Evolutionary conservation across 2,113 vertebrate species (phyloP).

Genomic region (Sander vitreus): DNA sequence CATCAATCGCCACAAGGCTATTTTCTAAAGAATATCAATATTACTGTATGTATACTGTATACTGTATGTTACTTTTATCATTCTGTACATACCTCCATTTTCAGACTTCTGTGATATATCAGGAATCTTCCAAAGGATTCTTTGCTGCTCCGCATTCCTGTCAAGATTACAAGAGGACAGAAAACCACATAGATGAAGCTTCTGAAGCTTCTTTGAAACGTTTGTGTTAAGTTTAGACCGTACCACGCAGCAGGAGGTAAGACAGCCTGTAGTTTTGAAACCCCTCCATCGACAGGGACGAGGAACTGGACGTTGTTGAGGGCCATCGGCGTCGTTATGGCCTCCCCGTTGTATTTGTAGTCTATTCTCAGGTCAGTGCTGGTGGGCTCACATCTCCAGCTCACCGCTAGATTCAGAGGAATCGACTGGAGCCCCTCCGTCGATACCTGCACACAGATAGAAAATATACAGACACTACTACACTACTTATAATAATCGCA

Average conservation of each 20-base stretch:
- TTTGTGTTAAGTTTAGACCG: background rate
- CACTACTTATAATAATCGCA: too few relatives aligned
- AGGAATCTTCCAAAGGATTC: slow-evolving; percentile 98
- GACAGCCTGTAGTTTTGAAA: slow-evolving; percentile 95
- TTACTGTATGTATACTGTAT: background rate
- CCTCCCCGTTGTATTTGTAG: slow-evolving; percentile 97
- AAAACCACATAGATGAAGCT: background rate
- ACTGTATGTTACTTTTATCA: background rate
- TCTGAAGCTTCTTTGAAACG: background rate
- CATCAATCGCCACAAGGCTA: background rate
- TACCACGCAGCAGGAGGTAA: slow-evolving; percentile 97
- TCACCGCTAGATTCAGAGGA: slow-evolving; percentile 95
- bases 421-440: slow-evolving; percentile 93
- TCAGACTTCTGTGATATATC: slow-evolving; percentile 99
- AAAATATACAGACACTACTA: background rate
- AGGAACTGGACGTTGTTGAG: slow-evolving; percentile 99
- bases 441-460: slow-evolving; percentile 86
- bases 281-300: slow-evolving; percentile 93
- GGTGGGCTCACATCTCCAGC: slow-evolving; percentile 94
- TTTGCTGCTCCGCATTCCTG: slow-evolving; percentile 96
- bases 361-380: slow-evolving; percentile 98
- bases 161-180: slow-evolving; percentile 35
- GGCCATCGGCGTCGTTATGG: slow-evolving; percentile 91
- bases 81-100: slow-evolving; percentile 91
- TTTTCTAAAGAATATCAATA: background rate